Evolutionary conservation across 2,797 vertebrate species (phyloP).

Genomic region (Mallotus villosus): DNA sequence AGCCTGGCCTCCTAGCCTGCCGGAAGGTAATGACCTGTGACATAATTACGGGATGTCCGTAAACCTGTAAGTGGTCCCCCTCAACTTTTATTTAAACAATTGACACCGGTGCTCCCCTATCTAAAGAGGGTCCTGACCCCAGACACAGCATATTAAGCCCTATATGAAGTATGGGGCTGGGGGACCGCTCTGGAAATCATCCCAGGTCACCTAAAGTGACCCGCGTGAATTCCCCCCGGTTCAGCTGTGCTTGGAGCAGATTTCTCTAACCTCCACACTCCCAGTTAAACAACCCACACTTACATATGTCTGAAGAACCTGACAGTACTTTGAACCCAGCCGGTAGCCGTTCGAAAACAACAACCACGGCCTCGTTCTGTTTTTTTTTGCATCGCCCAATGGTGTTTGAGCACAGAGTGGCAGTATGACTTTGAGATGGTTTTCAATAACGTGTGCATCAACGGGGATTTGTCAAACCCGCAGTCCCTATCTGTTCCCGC

Average conservation of each 20-base stretch:
- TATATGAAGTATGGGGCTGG: slow-evolving; percentile 81
- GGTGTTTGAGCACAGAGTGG: slow-evolving; percentile 14
- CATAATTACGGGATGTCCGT: slow-evolving; percentile 74
- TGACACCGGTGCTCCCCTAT: slow-evolving; percentile 74
- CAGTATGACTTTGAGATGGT: slow-evolving; percentile 52
- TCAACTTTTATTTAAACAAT: slow-evolving; percentile 86
- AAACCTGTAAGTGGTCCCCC: slow-evolving; percentile 78
- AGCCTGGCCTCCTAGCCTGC: slow-evolving; percentile 56
- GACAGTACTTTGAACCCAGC: background rate
- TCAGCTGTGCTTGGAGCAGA: slow-evolving; percentile 68
- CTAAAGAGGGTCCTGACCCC: slow-evolving; percentile 81
- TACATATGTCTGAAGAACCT: slow-evolving; percentile 47
- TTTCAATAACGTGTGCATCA: slow-evolving; percentile 63
- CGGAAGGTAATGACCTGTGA: slow-evolving; percentile 73
- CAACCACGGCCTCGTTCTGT: slow-evolving; percentile 13
- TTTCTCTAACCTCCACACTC: slow-evolving; percentile 66
- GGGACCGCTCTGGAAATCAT: slow-evolving; percentile 69
- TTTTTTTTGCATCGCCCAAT: slow-evolving; percentile 13
- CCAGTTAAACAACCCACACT: slow-evolving; percentile 52
- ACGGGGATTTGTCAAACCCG: slow-evolving; percentile 54
- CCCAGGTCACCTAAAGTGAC: slow-evolving; percentile 69
- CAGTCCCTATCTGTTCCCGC: slow-evolving; percentile 31
- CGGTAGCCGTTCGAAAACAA: background rate
- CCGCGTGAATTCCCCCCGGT: slow-evolving; percentile 60
- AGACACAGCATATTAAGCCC: slow-evolving; percentile 79